A percentile compares a stretch with the other conserved stretches of the same genome.
Evolutionary conservation across 2,888 invertebrate genomes (phyloP).

Genomic region (Plemyria rubiginata): DNA sequence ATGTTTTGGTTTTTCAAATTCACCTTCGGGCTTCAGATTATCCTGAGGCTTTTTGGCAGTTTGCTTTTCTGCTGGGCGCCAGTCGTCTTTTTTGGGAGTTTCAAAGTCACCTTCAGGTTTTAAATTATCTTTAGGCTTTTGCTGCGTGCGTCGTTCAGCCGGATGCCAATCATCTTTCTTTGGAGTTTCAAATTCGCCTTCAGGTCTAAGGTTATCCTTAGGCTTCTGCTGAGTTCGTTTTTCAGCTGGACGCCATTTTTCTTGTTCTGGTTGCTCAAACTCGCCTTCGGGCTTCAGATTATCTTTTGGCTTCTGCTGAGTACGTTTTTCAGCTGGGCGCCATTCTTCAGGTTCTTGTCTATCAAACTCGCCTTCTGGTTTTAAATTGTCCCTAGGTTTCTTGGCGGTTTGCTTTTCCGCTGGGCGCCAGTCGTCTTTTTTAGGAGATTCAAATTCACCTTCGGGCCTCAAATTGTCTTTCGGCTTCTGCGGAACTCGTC

Average conservation of each 20-base stretch:
- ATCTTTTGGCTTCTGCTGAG: constrained; percentile 50
- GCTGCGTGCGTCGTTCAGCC: constrained; percentile 64
- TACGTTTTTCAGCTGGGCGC: constrained; percentile 53
- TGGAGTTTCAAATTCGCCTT: constrained; percentile 74
- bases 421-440: constrained; percentile 55
- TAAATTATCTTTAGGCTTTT: constrained; percentile 73
- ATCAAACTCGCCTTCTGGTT: constrained; percentile 83
- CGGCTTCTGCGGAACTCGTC: constrained; percentile 57
- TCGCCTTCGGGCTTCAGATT: constrained; percentile 85
- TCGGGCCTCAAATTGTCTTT: constrained; percentile 78
- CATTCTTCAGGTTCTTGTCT: constrained; percentile 52
- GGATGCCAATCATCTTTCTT: constrained; percentile 66
- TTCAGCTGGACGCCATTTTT: constrained; percentile 67
- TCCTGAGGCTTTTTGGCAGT: constrained; percentile 70
- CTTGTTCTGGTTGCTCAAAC: constrained; percentile 61
- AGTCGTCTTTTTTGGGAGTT: constrained; percentile 62
- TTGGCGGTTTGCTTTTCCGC: constrained; percentile 49
- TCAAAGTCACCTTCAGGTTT: constrained; percentile 43
- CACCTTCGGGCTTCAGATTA: constrained; percentile 82
- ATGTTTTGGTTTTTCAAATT: constrained; percentile 79
- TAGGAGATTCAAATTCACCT: constrained; percentile 65
- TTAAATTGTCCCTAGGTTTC: constrained; percentile 81
- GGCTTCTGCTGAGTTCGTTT: constrained; percentile 65
- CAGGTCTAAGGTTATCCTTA: constrained; percentile 64
- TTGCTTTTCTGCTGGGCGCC: constrained; percentile 77